Percentiles rank a stretch among this genome's conserved stretches.
phyloP scores from a whole-genome alignment of 1,140 invertebrate species.

The Mercenaria mercenaria region DNA sequence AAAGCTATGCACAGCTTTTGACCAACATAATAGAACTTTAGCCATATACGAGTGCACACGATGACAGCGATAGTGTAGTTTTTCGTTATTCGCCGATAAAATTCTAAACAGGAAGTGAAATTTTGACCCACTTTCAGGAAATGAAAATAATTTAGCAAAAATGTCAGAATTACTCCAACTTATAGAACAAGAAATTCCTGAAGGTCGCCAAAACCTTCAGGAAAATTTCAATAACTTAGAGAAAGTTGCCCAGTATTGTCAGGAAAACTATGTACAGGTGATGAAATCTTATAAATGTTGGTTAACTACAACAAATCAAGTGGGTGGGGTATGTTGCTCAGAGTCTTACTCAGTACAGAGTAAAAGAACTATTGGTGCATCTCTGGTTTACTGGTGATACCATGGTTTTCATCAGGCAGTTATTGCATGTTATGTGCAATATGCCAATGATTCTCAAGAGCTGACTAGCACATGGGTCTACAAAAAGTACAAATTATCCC shows the following conservation, averaged over 20 bases:
- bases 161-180: conserved; percentile 83
- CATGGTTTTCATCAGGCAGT: too few species aligned
- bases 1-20: too few species aligned
- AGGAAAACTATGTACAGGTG: conserved; percentile 98
- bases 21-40: too few species aligned
- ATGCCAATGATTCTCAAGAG: too few species aligned
- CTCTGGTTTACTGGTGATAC: neutral
- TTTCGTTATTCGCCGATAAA: neutral
- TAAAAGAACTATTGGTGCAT: too few species aligned
- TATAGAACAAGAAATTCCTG: conserved; percentile 97
- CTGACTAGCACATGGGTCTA: too few species aligned
- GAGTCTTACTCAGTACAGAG: neutral
- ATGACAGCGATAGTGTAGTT: neutral
- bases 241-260: conserved; percentile 98
- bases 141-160: conserved; percentile 55
- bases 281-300: conserved; percentile 36
- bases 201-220: conserved; percentile 96
- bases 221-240: conserved; percentile 98
- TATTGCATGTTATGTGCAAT: too few species aligned
- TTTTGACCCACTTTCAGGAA: conserved; percentile 12
- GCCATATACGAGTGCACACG: too few species aligned
- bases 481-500: too few species aligned
- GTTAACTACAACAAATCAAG: too few species aligned
- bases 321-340: neutral
- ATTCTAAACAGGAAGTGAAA: neutral